Evolutionary conservation across 2,888 invertebrate species (phyloP).

Genomic region (Harpagoxenus sublaevis): DNA sequence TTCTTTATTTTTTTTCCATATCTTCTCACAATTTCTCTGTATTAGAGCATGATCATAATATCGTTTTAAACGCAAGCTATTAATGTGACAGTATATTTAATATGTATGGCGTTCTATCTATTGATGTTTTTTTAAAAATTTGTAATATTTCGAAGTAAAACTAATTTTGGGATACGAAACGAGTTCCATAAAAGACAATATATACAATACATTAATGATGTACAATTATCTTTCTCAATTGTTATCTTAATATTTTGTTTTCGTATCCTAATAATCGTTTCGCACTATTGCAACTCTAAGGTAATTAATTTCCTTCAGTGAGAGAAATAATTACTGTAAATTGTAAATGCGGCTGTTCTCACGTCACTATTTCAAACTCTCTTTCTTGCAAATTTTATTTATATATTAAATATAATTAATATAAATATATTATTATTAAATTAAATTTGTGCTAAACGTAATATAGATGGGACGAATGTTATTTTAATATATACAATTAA

Average conservation of each 20-base stretch:
- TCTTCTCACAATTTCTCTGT: constrained; percentile 4
- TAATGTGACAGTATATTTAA: background rate
- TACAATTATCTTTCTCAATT: background rate
- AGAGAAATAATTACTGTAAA: background rate
- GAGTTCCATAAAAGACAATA: background rate
- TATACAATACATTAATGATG: background rate
- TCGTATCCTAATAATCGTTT: background rate
- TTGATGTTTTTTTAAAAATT: background rate
- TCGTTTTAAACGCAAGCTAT: background rate
- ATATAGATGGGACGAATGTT: background rate
- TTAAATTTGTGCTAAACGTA: background rate
- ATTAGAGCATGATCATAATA: constrained; percentile 15
- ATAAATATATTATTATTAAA: background rate
- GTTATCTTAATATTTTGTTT: background rate
- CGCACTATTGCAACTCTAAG: background rate
- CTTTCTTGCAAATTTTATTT: background rate
- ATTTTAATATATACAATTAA: background rate
- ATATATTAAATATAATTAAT: background rate
- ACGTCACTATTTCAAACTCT: background rate
- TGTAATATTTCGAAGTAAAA: constrained; percentile 1
- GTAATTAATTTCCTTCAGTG: background rate
- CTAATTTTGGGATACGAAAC: background rate
- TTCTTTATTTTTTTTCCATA: background rate
- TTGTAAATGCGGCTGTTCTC: background rate
- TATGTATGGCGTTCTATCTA: background rate